Evolutionary conservation across 2,888 invertebrate species (phyloP).

Genomic region (Smittia sp.): DNA sequence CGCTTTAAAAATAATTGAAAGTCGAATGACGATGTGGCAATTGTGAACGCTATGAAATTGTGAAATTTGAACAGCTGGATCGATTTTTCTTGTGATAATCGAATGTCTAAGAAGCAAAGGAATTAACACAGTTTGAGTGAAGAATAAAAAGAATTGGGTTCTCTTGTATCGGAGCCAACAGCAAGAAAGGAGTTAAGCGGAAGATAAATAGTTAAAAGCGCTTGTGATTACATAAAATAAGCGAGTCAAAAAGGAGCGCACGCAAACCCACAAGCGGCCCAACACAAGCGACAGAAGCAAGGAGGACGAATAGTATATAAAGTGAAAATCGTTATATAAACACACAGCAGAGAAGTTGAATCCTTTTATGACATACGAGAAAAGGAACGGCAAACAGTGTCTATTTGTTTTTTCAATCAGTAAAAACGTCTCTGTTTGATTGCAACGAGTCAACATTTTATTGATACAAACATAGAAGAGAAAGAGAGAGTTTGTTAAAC

Average conservation of each 20-base stretch:
- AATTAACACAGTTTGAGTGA: neutral
- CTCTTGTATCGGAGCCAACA: neutral
- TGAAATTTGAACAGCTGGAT: no score
- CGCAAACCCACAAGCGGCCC: slow-evolving; percentile 9
- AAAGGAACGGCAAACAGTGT: slow-evolving; percentile 38
- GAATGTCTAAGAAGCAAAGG: neutral
- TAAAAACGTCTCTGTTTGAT: slow-evolving; percentile 42
- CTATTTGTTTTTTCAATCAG: slow-evolving; percentile 61
- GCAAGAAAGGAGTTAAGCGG: neutral
- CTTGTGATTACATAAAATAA: slow-evolving; percentile 19
- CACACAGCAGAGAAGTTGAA: slow-evolving; percentile 27
- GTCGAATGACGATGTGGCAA: no score
- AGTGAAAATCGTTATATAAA: slow-evolving; percentile 39
- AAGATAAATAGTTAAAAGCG: neutral
- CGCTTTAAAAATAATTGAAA: neutral
- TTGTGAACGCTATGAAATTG: no score
- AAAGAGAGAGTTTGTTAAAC: slow-evolving; percentile 54
- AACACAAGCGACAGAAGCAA: slow-evolving; percentile 3
- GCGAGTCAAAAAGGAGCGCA: neutral
- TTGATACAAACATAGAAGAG: slow-evolving; percentile 38
- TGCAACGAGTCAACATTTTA: slow-evolving; percentile 42
- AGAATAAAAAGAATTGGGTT: neutral
- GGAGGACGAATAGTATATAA: slow-evolving; percentile 14
- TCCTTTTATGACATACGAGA: slow-evolving; percentile 36
- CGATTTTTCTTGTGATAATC: no score